Conservation (phyloP, 2,113 vertebrate genomes). For the Urocolius indicus region DNA sequence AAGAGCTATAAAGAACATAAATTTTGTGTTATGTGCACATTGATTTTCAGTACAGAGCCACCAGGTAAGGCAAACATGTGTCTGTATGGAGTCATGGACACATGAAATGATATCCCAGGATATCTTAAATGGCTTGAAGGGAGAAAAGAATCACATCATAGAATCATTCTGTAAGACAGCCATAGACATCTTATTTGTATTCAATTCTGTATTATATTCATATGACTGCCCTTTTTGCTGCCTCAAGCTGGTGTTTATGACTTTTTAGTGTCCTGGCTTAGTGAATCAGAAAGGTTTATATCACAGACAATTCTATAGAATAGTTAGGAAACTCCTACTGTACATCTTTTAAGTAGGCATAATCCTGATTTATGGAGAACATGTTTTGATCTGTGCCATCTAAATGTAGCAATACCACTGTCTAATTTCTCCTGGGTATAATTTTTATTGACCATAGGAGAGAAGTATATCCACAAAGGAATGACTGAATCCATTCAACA, state of each 20-base stretch:
- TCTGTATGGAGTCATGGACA: not conserved
- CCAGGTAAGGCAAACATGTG: not conserved
- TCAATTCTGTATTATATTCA: no score
- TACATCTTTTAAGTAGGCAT: not conserved
- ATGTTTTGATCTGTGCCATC: not conserved
- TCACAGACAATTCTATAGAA: not conserved
- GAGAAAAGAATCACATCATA: not conserved
- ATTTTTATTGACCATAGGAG: not conserved
- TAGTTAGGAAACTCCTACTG: not conserved
- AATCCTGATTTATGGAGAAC: not conserved
- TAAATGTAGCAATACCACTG: not conserved
- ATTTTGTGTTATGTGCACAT: not conserved
- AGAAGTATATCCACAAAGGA: not conserved
- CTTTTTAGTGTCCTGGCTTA: not conserved
- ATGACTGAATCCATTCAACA: not conserved
- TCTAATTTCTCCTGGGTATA: not conserved
- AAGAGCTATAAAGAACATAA: not conserved
- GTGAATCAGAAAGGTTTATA: not conserved
- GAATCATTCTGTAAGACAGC: no score
- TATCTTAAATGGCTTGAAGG: not conserved
- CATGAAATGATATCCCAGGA: not conserved
- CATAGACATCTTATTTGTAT: no score
- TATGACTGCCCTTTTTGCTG: not conserved
- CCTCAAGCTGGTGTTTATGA: not conserved
- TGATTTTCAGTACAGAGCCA: not conserved